Percentiles rank a stretch among this genome's conserved stretches.
Evolutionary conservation across 2,888 invertebrate species (phyloP).

Genomic region (Gandaritis pyraliata): DNA sequence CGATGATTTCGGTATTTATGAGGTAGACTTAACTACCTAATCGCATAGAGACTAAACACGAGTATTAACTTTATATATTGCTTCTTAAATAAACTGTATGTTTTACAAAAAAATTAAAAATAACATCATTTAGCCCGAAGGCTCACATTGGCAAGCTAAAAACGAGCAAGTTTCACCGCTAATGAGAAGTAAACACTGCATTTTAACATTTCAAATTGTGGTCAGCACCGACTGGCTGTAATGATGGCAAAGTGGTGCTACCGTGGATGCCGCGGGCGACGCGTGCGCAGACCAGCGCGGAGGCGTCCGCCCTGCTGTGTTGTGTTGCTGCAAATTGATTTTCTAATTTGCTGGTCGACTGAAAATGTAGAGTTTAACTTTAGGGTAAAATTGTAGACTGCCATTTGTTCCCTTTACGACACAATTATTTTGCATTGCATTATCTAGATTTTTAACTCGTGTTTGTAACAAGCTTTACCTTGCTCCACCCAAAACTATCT

Average conservation of each 20-base stretch:
- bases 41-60: too few relatives aligned
- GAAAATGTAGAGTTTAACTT: not conserved
- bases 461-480: too few relatives aligned
- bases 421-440: too few relatives aligned
- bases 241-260: constrained; percentile 29
- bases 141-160: constrained; percentile 22
- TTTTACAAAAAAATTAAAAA: too few relatives aligned
- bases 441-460: too few relatives aligned
- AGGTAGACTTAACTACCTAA: too few relatives aligned
- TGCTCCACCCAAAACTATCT: too few relatives aligned
- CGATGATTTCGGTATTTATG: constrained; percentile 27
- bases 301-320: constrained; percentile 22
- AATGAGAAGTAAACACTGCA: constrained; percentile 62
- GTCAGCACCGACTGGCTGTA: constrained; percentile 17
- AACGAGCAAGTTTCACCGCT: constrained; percentile 66
- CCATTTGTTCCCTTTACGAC: too few relatives aligned
- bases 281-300: constrained; percentile 21
- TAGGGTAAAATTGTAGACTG: too few relatives aligned
- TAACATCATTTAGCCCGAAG: constrained; percentile 3
- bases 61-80: too few relatives aligned
- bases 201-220: constrained; percentile 32
- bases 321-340: constrained; percentile 37
- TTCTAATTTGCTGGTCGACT: constrained; percentile 16
- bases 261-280: constrained; percentile 35
- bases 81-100: too few relatives aligned